Conservation (phyloP, 2,113 vertebrate genomes). For the Ammodytes marinus region DNA sequence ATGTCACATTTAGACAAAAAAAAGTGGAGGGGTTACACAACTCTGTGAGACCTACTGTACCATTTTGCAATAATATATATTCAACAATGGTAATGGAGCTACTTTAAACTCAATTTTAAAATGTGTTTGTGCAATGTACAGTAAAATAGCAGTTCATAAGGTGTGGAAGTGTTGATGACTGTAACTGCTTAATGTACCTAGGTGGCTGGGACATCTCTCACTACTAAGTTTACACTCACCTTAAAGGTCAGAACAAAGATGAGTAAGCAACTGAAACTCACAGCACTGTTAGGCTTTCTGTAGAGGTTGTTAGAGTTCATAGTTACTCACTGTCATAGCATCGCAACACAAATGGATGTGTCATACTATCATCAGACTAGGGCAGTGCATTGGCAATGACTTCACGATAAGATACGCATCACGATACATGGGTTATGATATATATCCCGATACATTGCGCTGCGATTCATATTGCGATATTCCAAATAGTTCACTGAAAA, state of each 20-base stretch:
- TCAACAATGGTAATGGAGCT: background rate
- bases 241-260: constrained; percentile 32
- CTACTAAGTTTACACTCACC: constrained; percentile 13
- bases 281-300: constrained; percentile 11
- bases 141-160: background rate
- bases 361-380: constrained; percentile 1
- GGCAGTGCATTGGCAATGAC: no score
- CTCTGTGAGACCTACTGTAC: background rate
- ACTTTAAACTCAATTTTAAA: background rate
- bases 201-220: constrained; percentile 32
- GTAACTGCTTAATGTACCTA: background rate
- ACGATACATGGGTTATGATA: no score
- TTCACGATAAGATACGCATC: no score
- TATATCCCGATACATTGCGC: no score
- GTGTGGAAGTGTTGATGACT: constrained; percentile 14
- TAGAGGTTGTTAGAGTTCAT: background rate
- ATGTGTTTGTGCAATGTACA: background rate
- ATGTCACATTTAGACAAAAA: background rate
- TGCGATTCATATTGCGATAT: no score
- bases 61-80: background rate
- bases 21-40: background rate
- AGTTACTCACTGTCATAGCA: constrained; percentile 6
- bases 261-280: background rate
- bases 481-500: no score
- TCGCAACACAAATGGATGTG: background rate